These are phyloP conservation scores for Eleutherodactylus coqui DNA, from an alignment of 2,797 vertebrate species.

Conservation along the genomic window DNA sequence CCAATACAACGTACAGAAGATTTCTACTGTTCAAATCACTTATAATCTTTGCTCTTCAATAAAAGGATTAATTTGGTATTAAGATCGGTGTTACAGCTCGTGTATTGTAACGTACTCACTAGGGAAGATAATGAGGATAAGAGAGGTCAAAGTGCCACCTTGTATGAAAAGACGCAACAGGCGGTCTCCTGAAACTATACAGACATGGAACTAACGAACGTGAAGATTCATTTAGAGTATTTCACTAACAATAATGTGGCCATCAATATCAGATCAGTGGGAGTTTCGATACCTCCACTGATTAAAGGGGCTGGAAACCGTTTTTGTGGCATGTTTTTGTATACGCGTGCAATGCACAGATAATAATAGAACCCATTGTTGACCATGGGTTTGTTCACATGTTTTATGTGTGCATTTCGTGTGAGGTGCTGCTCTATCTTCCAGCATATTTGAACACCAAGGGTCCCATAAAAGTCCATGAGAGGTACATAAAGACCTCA, in stretches of 20 bases:
- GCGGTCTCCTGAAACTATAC: neutral
- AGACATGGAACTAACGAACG: neutral
- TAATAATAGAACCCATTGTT: too few species aligned
- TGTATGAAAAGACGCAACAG: neutral
- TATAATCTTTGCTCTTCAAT: constrained; percentile 15
- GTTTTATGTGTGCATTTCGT: too few species aligned
- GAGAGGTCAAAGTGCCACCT: neutral
- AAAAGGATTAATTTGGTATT: constrained; percentile 21
- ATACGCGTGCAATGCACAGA: too few species aligned
- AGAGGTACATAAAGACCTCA: too few species aligned
- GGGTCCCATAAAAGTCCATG: too few species aligned
- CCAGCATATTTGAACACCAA: too few species aligned
- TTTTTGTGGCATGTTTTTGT: too few species aligned
- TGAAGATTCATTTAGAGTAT: neutral
- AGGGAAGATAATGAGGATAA: constrained; percentile 17
- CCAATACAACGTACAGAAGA: neutral
- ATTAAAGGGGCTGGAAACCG: too few species aligned
- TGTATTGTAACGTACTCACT: neutral
- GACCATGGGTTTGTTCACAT: too few species aligned
- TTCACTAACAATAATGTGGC: neutral
- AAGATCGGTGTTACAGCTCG: constrained; percentile 6
- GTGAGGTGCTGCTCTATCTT: too few species aligned
- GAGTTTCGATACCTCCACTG: too few species aligned
- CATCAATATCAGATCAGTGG: too few species aligned
- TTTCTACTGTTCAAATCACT: neutral